These are phyloP conservation scores for Meandrusa payeni DNA, from an alignment of 2,888 invertebrate genomes.

Conservation along the genomic window DNA sequence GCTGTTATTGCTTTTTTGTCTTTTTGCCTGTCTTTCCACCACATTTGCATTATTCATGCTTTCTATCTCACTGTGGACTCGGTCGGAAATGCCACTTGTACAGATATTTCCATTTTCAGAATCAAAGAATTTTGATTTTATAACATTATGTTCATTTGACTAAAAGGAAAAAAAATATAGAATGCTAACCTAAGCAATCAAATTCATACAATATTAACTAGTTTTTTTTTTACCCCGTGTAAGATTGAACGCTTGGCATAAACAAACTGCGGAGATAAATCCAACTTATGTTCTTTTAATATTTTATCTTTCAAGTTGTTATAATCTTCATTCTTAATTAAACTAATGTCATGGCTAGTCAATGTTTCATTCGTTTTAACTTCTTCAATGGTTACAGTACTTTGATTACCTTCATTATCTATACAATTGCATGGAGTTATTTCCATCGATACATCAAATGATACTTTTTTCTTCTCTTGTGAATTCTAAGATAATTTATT, in stretches of 20 bases:
- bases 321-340: constrained; percentile 43
- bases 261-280: constrained; percentile 61
- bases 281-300: constrained; percentile 57
- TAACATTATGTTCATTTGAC: constrained; percentile 40
- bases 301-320: constrained; percentile 58
- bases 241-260: constrained; percentile 50
- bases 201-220: too few relatives aligned
- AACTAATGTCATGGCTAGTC: constrained; percentile 42
- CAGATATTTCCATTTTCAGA: too few relatives aligned
- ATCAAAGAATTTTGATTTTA: constrained; percentile 60
- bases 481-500: constrained; percentile 33
- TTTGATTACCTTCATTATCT: constrained; percentile 19
- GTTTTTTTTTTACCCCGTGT: constrained; percentile 38
- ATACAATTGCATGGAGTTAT: constrained; percentile 33
- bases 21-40: too few relatives aligned
- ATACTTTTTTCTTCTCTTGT: constrained; percentile 51
- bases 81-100: too few relatives aligned
- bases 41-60: too few relatives aligned
- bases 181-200: too few relatives aligned
- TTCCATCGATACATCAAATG: constrained; percentile 44
- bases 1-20: too few relatives aligned
- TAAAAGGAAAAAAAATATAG: constrained; percentile 28
- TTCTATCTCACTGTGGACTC: too few relatives aligned
- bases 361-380: constrained; percentile 36
- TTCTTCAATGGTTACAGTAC: constrained; percentile 17